Evolutionary conservation across 2,888 invertebrate genomes (phyloP), one percentile per base, ranked within the genome.

Genomic region (Sinohyriopsis cumingii): DNA sequence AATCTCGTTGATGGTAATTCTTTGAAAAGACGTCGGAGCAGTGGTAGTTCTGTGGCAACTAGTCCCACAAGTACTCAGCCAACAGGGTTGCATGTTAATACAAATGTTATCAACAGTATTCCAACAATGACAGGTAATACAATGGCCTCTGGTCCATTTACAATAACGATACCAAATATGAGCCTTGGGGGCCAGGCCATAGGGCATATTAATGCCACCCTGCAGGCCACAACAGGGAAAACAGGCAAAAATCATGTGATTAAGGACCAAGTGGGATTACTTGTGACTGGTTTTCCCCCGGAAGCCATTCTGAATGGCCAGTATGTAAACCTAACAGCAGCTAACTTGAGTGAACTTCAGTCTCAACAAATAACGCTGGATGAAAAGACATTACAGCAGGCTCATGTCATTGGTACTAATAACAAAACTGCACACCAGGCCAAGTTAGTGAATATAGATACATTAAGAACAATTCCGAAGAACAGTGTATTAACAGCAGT

Each of bases 261-360:
- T 33, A 75, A 81, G 65, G 85, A 86, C 71, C 83, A 82, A 65
- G 71, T 81, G 63, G 79, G 82, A 63, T 75, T 85, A 67, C 73
- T 86, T 56, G 83, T 86, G 59, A 83, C 85, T 12, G 81, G 83
- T 20, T 77, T 86, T 22, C 84, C 86, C 65, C 79, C 80, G 55
- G 78, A 78, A 63, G 78, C 82, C 22, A 64, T 83, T 60, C 75
- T 84, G 59, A 86, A 86, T 67, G 87, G 87, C 22, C 87, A 86
- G 77, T 82, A 81, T 72, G 77, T 87, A 22, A 64, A 20, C 25
- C 59, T 12, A 63, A 70, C 45, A 45, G 63, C 73, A 20, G 75
- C 78, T 55, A 82, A 83, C 55, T 55, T 82, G 18, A 72, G 77
- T 28, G 70, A 79, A 12, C 71, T 69, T 63, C 82, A 82, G 71